Evolutionary conservation across 2,113 vertebrate genomes (phyloP), one percentile per base, ranked within the genome.

Genomic region (Hylia prasina): DNA sequence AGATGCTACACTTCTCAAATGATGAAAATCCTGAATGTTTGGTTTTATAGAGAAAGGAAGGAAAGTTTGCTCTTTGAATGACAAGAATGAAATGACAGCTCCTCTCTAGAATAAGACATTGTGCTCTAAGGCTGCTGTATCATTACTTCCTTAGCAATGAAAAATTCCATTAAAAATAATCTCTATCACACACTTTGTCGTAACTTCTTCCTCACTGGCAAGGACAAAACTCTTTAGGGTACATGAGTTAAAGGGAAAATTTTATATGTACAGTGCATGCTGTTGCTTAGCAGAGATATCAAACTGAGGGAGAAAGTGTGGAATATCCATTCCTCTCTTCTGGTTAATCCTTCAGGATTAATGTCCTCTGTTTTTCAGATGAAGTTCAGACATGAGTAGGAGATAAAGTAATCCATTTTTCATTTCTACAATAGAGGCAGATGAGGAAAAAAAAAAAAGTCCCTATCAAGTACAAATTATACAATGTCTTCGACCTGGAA

Each of bases 21-120:
- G 94, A 90, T 94, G 83, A 96, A 75, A 97, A 94, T 2, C 5
- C 18, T 42, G 87, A 93, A 70, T 90, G 64, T 94, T 97, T 97
- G 90, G 66, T 82, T 96, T 81, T 92, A 64, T 16, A 73, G 69
- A 87, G 83, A 85, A 77, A 91, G 82, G 57, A 94, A 93, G 69
- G 79, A 15, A 90, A 93, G 82, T 87, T 94, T 95, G 56, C 70
- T 90, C 22, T 90, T 92, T 97, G 95, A 97, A 61, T 97, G 97
- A 95, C 93, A 23, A 30, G 88, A 97, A 80, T 94, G 85, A 97
- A 97, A 96, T 98, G 97, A 93, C 90, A 97, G 94, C 64, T 98
- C 89, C 81, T 94, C 85, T 95, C 69, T 30, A 58, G 88, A 97
- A 83, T 89, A 81, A 90, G 61, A 80, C 73, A 69, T 73, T 84